Conservation (phyloP, 2,888 invertebrate genomes). For the Aporophyla lueneburgensis region DNA sequence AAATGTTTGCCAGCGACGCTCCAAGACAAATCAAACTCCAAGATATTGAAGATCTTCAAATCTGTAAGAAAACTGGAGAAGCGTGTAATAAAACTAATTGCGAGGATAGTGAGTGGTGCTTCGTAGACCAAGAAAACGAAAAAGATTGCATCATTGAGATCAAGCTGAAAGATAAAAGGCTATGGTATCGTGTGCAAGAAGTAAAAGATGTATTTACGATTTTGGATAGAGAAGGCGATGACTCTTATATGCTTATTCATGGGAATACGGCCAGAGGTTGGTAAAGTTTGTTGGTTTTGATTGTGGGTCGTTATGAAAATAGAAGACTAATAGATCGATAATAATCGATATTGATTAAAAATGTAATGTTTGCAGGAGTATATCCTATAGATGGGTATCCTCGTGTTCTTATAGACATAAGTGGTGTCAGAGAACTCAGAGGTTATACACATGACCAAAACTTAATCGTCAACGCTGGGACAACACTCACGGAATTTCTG, state of each 20-base stretch:
- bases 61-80: constrained; percentile 70
- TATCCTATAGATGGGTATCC: constrained; percentile 79
- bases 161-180: constrained; percentile 70
- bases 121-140: constrained; percentile 57
- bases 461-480: constrained; percentile 90
- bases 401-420: constrained; percentile 91
- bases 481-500: constrained; percentile 89
- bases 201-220: constrained; percentile 88
- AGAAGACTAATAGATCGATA: not conserved
- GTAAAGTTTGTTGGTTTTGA: not conserved
- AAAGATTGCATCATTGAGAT: constrained; percentile 73
- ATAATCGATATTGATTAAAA: not conserved
- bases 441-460: constrained; percentile 78
- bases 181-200: constrained; percentile 89
- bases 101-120: constrained; percentile 75
- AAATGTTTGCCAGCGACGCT: constrained; percentile 92
- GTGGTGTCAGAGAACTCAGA: constrained; percentile 90
- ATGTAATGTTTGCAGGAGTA: constrained; percentile 76
- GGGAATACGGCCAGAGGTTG: constrained; percentile 95
- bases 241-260: constrained; percentile 92
- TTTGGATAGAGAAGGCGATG: constrained; percentile 79
- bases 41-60: constrained; percentile 85
- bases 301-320: not conserved
- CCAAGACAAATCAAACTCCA: constrained; percentile 83
- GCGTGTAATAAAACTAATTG: constrained; percentile 79